A percentile compares a stretch with the other conserved stretches of the same genome.
phyloP scores from a whole-genome alignment of 2,888 invertebrate species.

The Drosophila seclusa region DNA sequence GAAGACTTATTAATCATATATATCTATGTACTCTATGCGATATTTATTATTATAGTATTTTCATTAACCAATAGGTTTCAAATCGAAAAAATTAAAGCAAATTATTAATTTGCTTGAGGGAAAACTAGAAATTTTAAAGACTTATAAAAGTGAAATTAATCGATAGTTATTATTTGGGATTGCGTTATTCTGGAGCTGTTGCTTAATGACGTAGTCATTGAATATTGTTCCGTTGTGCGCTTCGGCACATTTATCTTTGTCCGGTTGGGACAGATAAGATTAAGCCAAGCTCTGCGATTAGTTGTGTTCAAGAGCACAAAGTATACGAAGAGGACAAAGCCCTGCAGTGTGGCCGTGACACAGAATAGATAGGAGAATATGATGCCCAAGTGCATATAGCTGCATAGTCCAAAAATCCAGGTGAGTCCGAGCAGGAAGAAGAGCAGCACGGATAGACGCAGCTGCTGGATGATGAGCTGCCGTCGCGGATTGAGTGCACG shows the following conservation, averaged over 20 bases:
- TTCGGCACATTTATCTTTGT: conserved; percentile 21
- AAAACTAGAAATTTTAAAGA: background rate
- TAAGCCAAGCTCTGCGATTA: conserved; percentile 78
- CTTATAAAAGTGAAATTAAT: background rate
- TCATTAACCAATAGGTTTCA: background rate
- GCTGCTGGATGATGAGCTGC: conserved; percentile 85
- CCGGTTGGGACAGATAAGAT: conserved; percentile 31
- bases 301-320: conserved; percentile 87
- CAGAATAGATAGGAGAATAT: conserved; percentile 88
- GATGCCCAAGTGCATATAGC: conserved; percentile 85
- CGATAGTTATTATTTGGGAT: background rate
- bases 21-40: background rate
- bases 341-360: conserved; percentile 87
- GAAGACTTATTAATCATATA: background rate
- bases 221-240: conserved; percentile 20
- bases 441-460: conserved; percentile 87
- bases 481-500: conserved; percentile 83
- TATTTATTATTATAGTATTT: background rate
- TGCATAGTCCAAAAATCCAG: conserved; percentile 88
- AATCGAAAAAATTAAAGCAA: background rate
- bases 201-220: conserved; percentile 42
- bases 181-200: conserved; percentile 12
- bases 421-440: conserved; percentile 88
- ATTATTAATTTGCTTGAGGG: background rate
- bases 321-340: conserved; percentile 88